Conservation (phyloP, 2,888 invertebrate species). For the Drosophila monieri region DNA sequence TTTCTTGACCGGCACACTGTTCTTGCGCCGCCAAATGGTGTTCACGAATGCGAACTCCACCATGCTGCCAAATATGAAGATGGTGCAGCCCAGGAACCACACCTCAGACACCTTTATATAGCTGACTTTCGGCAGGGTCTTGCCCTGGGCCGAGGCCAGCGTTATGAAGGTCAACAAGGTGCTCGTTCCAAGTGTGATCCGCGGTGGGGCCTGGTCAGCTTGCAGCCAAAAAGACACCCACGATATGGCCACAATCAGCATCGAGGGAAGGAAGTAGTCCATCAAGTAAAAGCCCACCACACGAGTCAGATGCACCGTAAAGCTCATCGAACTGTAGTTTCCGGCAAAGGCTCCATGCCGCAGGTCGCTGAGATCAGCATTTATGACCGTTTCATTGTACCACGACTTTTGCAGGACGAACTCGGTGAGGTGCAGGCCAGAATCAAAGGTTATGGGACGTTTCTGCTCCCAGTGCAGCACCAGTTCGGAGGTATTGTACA, state of each 20-base stretch:
- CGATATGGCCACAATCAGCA: constrained; percentile 93
- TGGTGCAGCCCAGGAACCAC: constrained; percentile 94
- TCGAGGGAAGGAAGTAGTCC: constrained; percentile 95
- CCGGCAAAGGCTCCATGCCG: constrained; percentile 91
- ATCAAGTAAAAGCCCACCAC: constrained; percentile 94
- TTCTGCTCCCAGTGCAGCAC: constrained; percentile 90
- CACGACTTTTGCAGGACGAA: constrained; percentile 89
- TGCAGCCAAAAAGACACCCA: constrained; percentile 96
- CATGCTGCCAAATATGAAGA: constrained; percentile 93
- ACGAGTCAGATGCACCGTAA: constrained; percentile 90
- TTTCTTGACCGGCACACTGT: constrained; percentile 82
- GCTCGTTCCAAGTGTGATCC: constrained; percentile 92
- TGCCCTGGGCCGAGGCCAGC: constrained; percentile 92
- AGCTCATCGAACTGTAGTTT: constrained; percentile 91
- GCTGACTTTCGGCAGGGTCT: constrained; percentile 93
- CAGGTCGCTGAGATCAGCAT: constrained; percentile 88
- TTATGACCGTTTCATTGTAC: constrained; percentile 89
- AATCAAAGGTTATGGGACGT: constrained; percentile 90
- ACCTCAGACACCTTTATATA: constrained; percentile 96
- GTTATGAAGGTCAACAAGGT: constrained; percentile 95
- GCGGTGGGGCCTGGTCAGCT: constrained; percentile 92
- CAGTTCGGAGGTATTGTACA: constrained; percentile 91
- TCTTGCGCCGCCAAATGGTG: constrained; percentile 93
- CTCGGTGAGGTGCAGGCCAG: constrained; percentile 91
- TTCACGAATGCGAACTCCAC: constrained; percentile 95